Base-by-base conservation (phyloP, 2,888 invertebrate genomes). In the Exocentrus adspersus region DNA sequence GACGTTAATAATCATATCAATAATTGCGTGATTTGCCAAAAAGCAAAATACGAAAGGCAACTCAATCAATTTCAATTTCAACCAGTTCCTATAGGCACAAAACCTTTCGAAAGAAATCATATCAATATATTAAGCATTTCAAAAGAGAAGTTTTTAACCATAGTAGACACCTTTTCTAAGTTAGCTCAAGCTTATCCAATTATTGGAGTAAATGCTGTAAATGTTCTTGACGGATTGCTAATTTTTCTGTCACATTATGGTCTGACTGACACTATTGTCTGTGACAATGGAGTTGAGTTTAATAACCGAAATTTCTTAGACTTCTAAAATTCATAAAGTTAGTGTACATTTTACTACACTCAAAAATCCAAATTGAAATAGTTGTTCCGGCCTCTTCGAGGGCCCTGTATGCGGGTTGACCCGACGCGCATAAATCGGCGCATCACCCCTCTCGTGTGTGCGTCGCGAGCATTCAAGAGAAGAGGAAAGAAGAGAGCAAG, bases 21-120 rank as follows among this genome's bases (percentile, higher is more conserved):
- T 24, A 24, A 24, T 24, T 24, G 24, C 7, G 24, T 24, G 7
- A 24, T 24, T 5, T 24, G 24, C 24, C 24, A 24, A 19, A 50
- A 50, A 17, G 5, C 12, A 6, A 17, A n/a, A 50, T 10, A 17
- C n/a, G 17, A 46, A 19, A 16, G 17, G 17, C 19, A 28, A 52
- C 10, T 9, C n/a, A 21, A 7, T 28, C 17, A 52, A 20, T 52
- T 52, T 52, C 10, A 52, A 52, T 52, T 52, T 17, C 24, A 52
- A 52, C 17, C 52, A 1, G 30, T 24, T 24, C 24, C 24, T 5
- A 7, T 24, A 24, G 7, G 24, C 7, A 5, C 24, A 24, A 24
- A 7, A 24, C 24, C 2, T 1, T 28, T 52, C 14, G 52, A 52
- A 2, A 51, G 51, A 51, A 20, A 24, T 20, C 51, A 10, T 14